phyloP scores from a whole-genome alignment of 2,797 vertebrate genomes.

The Martes flavigula region DNA sequence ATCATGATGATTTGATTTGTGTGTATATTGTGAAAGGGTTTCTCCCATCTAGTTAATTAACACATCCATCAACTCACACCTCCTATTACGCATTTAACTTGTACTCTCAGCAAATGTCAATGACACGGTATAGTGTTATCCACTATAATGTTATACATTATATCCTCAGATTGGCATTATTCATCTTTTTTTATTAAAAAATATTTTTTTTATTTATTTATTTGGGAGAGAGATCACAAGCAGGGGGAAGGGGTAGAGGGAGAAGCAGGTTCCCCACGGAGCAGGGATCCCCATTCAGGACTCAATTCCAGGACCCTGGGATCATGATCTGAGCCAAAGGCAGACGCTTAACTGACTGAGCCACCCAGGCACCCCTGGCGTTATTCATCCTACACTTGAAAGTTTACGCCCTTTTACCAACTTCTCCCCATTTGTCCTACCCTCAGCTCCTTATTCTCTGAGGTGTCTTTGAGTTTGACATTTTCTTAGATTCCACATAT shows the following conservation, averaged over 20 bases:
- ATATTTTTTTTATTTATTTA: too few species aligned
- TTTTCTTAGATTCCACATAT: neutral
- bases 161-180: neutral
- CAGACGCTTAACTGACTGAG: too few species aligned
- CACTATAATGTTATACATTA: neutral
- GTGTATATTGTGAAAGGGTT: neutral
- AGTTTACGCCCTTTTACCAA: neutral
- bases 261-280: too few species aligned
- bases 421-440: neutral
- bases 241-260: too few species aligned
- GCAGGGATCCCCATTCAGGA: too few species aligned
- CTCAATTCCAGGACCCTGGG: too few species aligned
- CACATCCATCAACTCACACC: neutral
- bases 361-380: neutral
- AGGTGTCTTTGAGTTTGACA: neutral
- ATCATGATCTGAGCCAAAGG: too few species aligned
- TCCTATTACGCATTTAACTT: neutral
- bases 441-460: neutral
- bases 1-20: neutral
- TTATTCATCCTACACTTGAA: neutral
- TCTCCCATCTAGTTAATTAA: neutral
- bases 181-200: too few species aligned
- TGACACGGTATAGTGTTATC: neutral
- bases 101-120: neutral
- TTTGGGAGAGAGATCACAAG: too few species aligned